Conservation (phyloP, 2,113 vertebrate species). For the Phodopus roborovskii region DNA sequence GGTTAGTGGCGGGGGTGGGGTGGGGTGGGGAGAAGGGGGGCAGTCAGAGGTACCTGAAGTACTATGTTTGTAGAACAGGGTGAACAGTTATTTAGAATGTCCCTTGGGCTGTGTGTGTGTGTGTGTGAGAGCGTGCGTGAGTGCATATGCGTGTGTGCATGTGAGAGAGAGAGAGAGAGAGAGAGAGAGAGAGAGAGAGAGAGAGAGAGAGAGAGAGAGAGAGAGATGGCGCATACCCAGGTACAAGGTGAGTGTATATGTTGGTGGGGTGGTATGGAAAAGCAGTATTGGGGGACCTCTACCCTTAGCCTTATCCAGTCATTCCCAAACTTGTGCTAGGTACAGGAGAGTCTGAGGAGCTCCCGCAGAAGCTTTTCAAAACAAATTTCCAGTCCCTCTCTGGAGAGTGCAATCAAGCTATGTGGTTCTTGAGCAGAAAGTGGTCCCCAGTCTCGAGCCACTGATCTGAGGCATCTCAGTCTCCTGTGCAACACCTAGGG, state of each 20-base stretch:
- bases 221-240: no score
- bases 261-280: background rate
- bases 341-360: background rate
- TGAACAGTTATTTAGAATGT: background rate
- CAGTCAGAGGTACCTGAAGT: no score
- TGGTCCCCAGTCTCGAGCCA: background rate
- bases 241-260: no score
- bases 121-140: background rate
- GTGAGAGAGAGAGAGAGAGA: no score
- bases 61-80: background rate
- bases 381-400: background rate
- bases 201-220: no score
- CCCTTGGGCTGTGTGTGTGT: accelerated
- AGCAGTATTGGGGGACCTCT: background rate
- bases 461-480: background rate
- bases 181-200: no score
- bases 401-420: background rate
- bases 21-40: no score
- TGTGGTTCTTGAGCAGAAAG: background rate
- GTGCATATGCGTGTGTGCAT: accelerated
- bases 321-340: background rate
- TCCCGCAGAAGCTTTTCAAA: background rate
- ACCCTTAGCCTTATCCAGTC: background rate
- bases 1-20: no score
- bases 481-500: background rate